These are phyloP conservation scores for Microplitis mediator DNA, from an alignment of 1,140 invertebrate genomes.

Conservation along the genomic window DNA sequence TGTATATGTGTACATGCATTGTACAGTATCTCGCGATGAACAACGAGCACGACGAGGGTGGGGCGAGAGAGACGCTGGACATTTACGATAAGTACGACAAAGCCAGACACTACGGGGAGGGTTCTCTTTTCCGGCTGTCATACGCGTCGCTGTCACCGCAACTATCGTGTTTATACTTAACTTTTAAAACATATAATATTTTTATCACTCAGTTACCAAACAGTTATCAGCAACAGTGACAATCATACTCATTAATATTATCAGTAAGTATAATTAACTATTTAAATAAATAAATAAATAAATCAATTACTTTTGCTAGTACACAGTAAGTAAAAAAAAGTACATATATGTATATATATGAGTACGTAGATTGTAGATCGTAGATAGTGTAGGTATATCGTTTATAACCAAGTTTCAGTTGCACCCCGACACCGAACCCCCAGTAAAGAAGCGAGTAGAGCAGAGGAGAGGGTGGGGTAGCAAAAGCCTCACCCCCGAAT, in stretches of 20 bases:
- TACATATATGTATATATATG: background rate
- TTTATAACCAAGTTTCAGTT: conserved; percentile 29
- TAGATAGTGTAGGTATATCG: background rate
- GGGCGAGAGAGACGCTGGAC: conserved; percentile 19
- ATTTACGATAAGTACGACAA: conserved; percentile 6
- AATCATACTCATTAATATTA: background rate
- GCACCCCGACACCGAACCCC: background rate
- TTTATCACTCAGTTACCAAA: background rate
- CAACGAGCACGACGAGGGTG: conserved; percentile 15
- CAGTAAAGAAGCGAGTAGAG: background rate
- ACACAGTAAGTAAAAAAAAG: background rate
- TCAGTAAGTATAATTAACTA: background rate
- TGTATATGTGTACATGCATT: too few relatives aligned
- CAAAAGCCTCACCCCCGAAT: conserved; percentile 44
- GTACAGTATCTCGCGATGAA: background rate
- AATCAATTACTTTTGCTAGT: background rate
- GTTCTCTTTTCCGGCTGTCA: conserved; percentile 51
- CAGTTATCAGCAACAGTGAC: background rate
- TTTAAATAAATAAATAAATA: background rate
- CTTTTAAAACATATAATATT: background rate
- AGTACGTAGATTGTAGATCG: background rate
- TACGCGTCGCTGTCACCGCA: conserved; percentile 39
- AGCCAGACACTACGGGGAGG: conserved; percentile 38
- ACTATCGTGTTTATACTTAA: conserved; percentile 22
- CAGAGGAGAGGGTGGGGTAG: conserved; percentile 41